Conservation (phyloP, 2,888 invertebrate species). For the Euzophera pinguis region DNA sequence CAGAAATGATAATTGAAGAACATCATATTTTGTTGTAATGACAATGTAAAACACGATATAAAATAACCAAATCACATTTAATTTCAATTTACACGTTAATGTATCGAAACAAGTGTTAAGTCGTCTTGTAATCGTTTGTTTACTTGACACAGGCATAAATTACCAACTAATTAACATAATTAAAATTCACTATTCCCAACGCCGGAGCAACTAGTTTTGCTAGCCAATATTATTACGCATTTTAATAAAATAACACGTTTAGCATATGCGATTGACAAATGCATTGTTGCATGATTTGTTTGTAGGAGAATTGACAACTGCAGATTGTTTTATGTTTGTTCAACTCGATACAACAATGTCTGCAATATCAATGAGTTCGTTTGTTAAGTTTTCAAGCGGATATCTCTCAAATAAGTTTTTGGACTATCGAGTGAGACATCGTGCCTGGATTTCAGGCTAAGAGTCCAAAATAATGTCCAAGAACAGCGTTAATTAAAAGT, state of each 20-base stretch:
- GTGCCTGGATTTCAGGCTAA: too few species aligned
- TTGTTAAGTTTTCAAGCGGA: too few species aligned
- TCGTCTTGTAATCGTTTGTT: slow-evolving; percentile 29
- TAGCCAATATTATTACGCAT: slow-evolving; percentile 13
- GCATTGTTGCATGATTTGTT: not conserved
- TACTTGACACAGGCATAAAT: slow-evolving; percentile 45
- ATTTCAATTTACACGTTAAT: slow-evolving; percentile 13
- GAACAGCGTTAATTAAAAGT: not conserved
- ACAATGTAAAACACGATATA: not conserved
- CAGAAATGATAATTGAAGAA: too few species aligned
- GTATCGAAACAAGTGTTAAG: slow-evolving; percentile 12
- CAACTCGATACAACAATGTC: too few species aligned
- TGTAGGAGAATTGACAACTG: too few species aligned
- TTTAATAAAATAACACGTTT: not conserved
- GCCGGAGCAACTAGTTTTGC: slow-evolving; percentile 15
- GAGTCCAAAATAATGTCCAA: not conserved
- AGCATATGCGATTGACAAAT: slow-evolving; percentile 1
- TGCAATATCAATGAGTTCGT: too few species aligned
- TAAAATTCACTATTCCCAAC: slow-evolving; percentile 26
- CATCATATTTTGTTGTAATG: not conserved
- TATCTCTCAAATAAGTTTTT: too few species aligned
- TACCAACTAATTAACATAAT: slow-evolving; percentile 50
- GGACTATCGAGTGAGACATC: too few species aligned
- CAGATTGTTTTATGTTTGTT: too few species aligned
- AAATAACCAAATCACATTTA: not conserved